These are phyloP conservation scores for Urechis unicinctus DNA, from an alignment of 2,888 invertebrate genomes.

Conservation along the genomic window DNA sequence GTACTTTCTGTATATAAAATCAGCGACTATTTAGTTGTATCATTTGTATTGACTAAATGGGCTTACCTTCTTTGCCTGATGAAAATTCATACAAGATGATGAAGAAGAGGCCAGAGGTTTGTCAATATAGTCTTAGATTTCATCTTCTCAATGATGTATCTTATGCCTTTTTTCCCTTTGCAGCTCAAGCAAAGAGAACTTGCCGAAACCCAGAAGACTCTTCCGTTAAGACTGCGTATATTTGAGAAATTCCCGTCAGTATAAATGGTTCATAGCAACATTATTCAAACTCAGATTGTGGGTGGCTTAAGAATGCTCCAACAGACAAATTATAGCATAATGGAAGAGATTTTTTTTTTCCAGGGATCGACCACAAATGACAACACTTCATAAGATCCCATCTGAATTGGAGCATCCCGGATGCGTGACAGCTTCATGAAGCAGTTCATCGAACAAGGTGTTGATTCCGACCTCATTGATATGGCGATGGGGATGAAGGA, in stretches of 20 bases:
- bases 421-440: slow-evolving; percentile 98
- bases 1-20: no score
- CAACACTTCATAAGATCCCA: slow-evolving; percentile 78
- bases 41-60: no score
- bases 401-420: slow-evolving; percentile 61
- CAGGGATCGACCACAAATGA: slow-evolving; percentile 93
- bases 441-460: slow-evolving; percentile 62
- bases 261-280: slow-evolving; percentile 1
- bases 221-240: slow-evolving; percentile 88
- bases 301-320: no score
- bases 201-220: slow-evolving; percentile 91
- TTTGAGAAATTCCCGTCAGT: slow-evolving; percentile 90
- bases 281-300: no score
- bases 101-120: no score
- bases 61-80: no score
- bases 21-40: no score
- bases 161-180: neutral
- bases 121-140: no score
- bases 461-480: neutral
- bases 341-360: no score
- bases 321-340: no score
- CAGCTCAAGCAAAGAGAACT: slow-evolving; percentile 88
- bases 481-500: neutral
- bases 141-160: neutral
- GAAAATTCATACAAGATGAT: no score